Evolutionary conservation across 1,140 invertebrate genomes (phyloP), one percentile per base, ranked within the genome.

Genomic region (Cyclina sinensis): DNA sequence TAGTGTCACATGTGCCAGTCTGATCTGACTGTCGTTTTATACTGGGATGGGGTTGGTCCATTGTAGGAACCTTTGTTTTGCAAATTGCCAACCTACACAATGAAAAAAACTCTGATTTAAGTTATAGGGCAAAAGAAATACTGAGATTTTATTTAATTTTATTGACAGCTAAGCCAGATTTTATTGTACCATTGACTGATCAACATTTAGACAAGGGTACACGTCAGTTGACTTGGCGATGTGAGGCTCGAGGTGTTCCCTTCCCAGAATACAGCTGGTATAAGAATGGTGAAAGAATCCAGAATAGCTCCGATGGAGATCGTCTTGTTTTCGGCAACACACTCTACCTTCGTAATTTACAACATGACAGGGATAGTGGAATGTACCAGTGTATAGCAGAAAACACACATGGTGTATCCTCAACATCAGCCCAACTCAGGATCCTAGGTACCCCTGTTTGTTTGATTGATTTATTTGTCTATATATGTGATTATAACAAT

Each of bases 351-450:
- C 24, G 21, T 4, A 86, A 90, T 32, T 62, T 91, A 0, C 37
- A 91, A 14, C 24, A 80, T 4, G 14, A 39, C 5, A 91, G 94
- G 30, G 99, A 99, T 96, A 97, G 97, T 84, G 99, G 97, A 27
- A 99, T 99, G 98, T 99, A 98, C 95, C 98, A 99, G 93, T 99
- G 99, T 95, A 96, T 97, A 93, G 99, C 98, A 0, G 97, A 96
- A 89, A 99, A 99, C 96, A 97, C 98, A 84, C 96, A 99, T 7
- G 98, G 98, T 93, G 97, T 97, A 0, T 97, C 96, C 51, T 99
- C 97, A 95, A 98, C 98, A 0, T 98, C 98, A 16, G 98, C 97
- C 0, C 98, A 99, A 93, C 95, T 99, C 4, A 96, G 98, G 93
- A 98, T 99, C 16, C 85, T 95, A 76, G 81, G 91, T 93, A 81